Evolutionary conservation across 2,888 invertebrate species (phyloP).

Genomic region (Xanthorhoe spadicearia): DNA sequence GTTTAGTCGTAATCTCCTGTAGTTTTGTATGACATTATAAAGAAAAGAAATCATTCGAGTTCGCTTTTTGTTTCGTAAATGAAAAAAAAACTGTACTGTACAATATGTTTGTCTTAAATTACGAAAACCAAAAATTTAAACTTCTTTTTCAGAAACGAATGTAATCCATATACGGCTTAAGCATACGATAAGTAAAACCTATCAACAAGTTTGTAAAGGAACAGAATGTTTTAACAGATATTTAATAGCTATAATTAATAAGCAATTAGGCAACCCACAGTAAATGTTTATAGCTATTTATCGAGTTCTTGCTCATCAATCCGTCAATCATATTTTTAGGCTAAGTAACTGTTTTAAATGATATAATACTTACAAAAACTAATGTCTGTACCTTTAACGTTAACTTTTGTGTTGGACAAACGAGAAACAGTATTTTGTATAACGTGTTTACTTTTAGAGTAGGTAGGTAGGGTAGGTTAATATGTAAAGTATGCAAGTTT

Average conservation of each 20-base stretch:
- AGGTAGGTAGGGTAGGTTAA: no score
- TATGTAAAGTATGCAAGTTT: no score
- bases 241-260: constrained; percentile 15
- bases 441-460: no score
- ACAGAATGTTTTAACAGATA: neutral
- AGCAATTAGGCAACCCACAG: constrained; percentile 15
- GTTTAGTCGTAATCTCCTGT: no score
- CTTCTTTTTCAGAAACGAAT: no score
- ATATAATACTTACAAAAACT: neutral
- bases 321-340: constrained; percentile 33
- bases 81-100: no score
- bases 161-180: neutral
- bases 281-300: constrained; percentile 17
- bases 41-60: no score
- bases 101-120: no score
- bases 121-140: no score
- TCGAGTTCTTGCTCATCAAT: constrained; percentile 22
- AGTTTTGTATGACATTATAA: no score
- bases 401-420: no score
- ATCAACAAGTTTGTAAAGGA: neutral
- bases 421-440: neutral
- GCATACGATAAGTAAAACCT: neutral
- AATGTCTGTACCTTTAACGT: neutral
- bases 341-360: constrained; percentile 25
- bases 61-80: no score